A percentile compares a stretch with the other conserved stretches of the same genome.
Evolutionary conservation across 2,888 invertebrate species (phyloP).

Genomic region (Cheilosia impressa): DNA sequence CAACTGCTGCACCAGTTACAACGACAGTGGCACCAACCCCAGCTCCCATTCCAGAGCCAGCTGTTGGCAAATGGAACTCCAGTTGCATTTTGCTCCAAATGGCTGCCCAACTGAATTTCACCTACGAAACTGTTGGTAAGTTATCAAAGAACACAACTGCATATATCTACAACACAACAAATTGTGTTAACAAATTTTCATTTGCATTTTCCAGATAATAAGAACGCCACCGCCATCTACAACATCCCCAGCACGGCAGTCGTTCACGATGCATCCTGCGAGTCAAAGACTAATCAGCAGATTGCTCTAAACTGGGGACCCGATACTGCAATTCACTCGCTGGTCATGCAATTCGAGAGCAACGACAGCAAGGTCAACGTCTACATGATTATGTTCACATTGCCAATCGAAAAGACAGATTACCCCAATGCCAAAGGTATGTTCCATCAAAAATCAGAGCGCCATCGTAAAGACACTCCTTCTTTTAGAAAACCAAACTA

Average conservation of each 20-base stretch:
- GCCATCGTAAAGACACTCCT: neutral
- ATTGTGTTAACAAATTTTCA: neutral
- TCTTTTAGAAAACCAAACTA: constrained; percentile 80
- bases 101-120: constrained; percentile 87
- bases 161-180: neutral
- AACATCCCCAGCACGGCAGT: constrained; percentile 84
- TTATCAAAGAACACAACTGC: neutral
- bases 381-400: constrained; percentile 77
- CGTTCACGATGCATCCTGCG: constrained; percentile 83
- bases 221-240: constrained; percentile 79
- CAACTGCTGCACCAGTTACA: constrained; percentile 79
- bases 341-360: constrained; percentile 83
- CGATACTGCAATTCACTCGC: constrained; percentile 72
- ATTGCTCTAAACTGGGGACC: constrained; percentile 83
- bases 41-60: constrained; percentile 80
- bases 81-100: constrained; percentile 88
- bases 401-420: constrained; percentile 79
- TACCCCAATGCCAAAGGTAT: constrained; percentile 82
- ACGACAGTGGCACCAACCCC: constrained; percentile 80
- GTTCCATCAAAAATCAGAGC: neutral
- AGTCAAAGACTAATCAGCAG: constrained; percentile 81
- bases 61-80: constrained; percentile 85
- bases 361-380: constrained; percentile 82
- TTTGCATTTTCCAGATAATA: constrained; percentile 77
- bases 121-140: constrained; percentile 81